Evolutionary conservation across 2,888 invertebrate species (phyloP), one percentile per base, ranked within the genome.

Genomic region (Amphipyra tragopoginis): DNA sequence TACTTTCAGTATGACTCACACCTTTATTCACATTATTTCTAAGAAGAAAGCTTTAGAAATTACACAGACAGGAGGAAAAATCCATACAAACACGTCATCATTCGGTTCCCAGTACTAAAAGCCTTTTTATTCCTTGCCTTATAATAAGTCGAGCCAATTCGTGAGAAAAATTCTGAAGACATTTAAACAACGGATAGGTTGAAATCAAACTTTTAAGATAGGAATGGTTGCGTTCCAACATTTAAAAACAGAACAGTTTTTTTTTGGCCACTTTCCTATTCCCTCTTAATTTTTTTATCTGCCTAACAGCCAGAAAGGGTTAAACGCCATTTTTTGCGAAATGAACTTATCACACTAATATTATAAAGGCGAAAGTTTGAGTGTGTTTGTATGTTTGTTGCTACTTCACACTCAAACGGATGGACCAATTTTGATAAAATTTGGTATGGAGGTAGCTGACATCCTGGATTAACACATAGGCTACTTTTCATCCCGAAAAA

Each of bases 21-120:
- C 5, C 13, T 7, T 59, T 59, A 58, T 56, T 62, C 64, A 53
- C 43, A 53, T 51, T 38, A 72, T 36, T 84, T 82, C 83, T 71
- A 42, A 67, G 81, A 81, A 84, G 80, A 82, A 82, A 82, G 81
- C 73, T 72, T 65, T 47, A 71, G 71, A 60, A 59, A 65, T 67
- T 76, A 58, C 55, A 65, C 55, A 65, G 43, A 53, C 71, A 76
- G 65, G 74, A 82, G 82, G 84, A 84, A 82, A 85, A 79, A 44
- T 51, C 56, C 43, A 26, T 53, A 43, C 14, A 44, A 50, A 59
- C 69, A 64, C 59, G 74, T 73, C 82, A 72, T 77, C 73, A 65
- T 49, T 65, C 43, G 36, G 54, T 80, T 79, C 75, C 69, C 66
- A 61, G 75, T 82, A 81, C 60, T 65, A 39, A 68, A 66, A 72